These are phyloP conservation scores for Macrobrachium nipponense DNA, from an alignment of 1,140 invertebrate species.

Conservation along the genomic window DNA sequence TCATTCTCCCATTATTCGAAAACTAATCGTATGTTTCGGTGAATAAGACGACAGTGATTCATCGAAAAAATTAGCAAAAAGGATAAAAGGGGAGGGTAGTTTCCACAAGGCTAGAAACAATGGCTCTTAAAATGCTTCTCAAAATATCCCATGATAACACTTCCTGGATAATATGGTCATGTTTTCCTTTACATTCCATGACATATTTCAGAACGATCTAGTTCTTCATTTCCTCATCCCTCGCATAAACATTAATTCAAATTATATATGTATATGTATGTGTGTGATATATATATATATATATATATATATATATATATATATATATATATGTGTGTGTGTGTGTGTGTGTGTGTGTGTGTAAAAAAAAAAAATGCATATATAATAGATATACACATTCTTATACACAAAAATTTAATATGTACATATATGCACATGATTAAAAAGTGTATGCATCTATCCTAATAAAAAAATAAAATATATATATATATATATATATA, in stretches of 20 bases:
- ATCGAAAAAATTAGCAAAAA: neutral
- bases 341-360: neutral
- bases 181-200: no score
- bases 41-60: neutral
- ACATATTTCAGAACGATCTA: no score
- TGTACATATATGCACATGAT: conserved; percentile 2
- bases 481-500: conserved; percentile 22
- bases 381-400: no score
- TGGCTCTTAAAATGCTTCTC: no score
- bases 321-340: neutral
- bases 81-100: neutral
- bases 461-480: neutral
- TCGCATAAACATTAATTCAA: neutral
- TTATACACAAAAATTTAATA: neutral
- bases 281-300: conserved; percentile 12
- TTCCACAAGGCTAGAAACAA: no score
- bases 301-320: conserved; percentile 20
- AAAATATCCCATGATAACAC: no score
- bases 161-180: no score
- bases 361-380: no score
- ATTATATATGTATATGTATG: neutral
- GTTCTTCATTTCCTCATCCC: no score
- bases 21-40: neutral
- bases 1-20: no score
- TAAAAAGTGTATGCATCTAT: no score